Conservation (phyloP, 2,797 vertebrate species). For the Somateria mollissima region DNA sequence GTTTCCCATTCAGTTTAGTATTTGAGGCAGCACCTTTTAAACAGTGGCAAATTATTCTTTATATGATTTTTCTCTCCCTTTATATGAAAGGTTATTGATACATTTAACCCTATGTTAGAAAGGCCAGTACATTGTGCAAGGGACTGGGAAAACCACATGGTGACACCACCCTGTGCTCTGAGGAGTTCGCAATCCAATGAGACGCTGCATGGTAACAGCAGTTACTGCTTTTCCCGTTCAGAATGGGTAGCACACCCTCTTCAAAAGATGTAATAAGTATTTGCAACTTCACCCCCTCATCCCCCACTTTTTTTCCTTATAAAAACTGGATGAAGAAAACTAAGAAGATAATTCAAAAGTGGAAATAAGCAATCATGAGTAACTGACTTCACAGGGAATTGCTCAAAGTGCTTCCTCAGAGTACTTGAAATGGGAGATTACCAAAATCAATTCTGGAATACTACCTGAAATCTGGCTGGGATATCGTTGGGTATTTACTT, state of each 20-base stretch:
- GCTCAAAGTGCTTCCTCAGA: not conserved
- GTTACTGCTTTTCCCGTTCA: not conserved
- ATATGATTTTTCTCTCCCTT: not conserved
- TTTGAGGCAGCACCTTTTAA: not conserved
- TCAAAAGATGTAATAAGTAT: conserved; percentile 58
- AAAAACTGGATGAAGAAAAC: conserved; percentile 57
- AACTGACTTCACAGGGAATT: not conserved
- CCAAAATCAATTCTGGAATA: not conserved
- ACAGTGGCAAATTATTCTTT: not conserved
- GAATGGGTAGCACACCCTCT: conserved; percentile 3
- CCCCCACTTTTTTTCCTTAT: conserved; percentile 21
- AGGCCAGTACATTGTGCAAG: not conserved
- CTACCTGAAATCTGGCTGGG: not conserved
- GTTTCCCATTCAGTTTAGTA: not conserved
- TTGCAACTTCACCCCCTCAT: conserved; percentile 9
- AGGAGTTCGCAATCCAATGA: not conserved
- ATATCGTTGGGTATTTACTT: not conserved
- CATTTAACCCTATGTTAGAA: not conserved
- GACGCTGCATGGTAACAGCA: not conserved
- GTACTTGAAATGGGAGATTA: not conserved
- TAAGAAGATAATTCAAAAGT: conserved; percentile 25
- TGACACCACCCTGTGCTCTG: not conserved
- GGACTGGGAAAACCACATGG: not conserved
- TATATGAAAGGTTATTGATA: not conserved
- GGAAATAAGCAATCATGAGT: not conserved